Evolutionary conservation across 2,113 vertebrate species (phyloP), one percentile per base, ranked within the genome.

Genomic region (Crotalus viridis): DNA sequence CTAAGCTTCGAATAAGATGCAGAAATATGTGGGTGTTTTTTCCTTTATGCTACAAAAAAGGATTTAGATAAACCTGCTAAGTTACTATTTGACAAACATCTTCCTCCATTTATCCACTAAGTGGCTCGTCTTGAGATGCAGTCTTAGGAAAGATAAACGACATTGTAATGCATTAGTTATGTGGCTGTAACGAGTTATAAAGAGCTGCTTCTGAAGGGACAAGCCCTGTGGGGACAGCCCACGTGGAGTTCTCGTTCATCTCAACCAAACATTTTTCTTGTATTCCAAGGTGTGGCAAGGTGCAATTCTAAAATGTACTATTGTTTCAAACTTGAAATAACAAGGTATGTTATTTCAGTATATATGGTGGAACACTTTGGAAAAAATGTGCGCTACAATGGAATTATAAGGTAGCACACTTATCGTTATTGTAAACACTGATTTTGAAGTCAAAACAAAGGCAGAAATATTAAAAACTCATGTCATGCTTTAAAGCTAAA

Each of bases 131-230:
- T 28, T 92, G 92, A 95, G 94, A 96, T 96, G 43, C 5, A 46
- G 51, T 52, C 86, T 89, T 87, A 93, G 86, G 95, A 94, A 94
- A 91, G 69, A 15, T 91, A 93, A 94, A 93, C 92, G 96, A 91
- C 94, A 94, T 51, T 74, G 92, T 88, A 92, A 10, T 92, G 95
- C 95, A 96, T 94, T 92, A 96, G 22, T 51, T 54, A 46, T 28
- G 17, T 28, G 48, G 3, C 56, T 28, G 12, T 61, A 88, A 91
- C 85, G 19, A 95, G 96, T 93, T n/a, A 92, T 74, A 94, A 92
- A 95, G 90, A 90, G n/a, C 52, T n/a, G 33, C 15, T 95, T 92
- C 89, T 91, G 81, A 89, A 4, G 85, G 64, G 13, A 61, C 26
- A 74, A 22, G 28, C 56, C 26, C 5, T 4, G 5, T 69, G 5